Evolutionary conservation across 2,113 vertebrate species (phyloP), one percentile per base, ranked within the genome.

Genomic region (Myodes glareolus): DNA sequence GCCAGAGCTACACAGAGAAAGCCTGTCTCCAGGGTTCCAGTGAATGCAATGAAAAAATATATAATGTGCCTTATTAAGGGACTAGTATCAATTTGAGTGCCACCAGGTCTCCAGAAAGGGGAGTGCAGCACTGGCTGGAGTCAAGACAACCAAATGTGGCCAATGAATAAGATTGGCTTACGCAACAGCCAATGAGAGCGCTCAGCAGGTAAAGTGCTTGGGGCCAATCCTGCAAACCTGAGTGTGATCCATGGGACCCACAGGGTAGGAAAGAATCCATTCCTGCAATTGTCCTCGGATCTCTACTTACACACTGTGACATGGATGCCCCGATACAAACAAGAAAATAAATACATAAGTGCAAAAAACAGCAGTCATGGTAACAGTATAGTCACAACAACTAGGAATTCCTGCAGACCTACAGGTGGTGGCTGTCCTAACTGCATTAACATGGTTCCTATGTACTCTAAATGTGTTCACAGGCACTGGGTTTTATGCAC

Each of bases 101-200:
- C 3, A 5, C 2, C 65, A 58, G 81, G 16, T 45, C 50, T 88
- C 65, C 50, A 33, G 31, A 27, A 39, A 50, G 68, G 12, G 14
- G 13, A 42, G 3, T 14, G 3, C 27, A 14, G 2, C 0, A 4
- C 1, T 23, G 12, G 12, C 0, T 16, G 17, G 13, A 63, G 55
- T 33, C 5, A 14, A 14, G 33, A 50, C 92, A 19, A 52, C 0
- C 23, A 61, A n/a, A 50, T 3, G 36, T 31, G 10, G 36, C 36
- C 50, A 31, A 27, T 12, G 50, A 31, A 29, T 88, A 27, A 29
- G 67, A 55, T 19, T 31, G 73, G 45, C 67, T 39, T n/a, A n/a
- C 25, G 1, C 50, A 45, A 42, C 7, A 33, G 10, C 45, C 31
- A 68, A 29, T 13, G 17, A 50, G 31, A 65, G 12, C 42, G 31